phyloP scores from a whole-genome alignment of 2,797 vertebrate genomes.

The Saxicola maurus region DNA sequence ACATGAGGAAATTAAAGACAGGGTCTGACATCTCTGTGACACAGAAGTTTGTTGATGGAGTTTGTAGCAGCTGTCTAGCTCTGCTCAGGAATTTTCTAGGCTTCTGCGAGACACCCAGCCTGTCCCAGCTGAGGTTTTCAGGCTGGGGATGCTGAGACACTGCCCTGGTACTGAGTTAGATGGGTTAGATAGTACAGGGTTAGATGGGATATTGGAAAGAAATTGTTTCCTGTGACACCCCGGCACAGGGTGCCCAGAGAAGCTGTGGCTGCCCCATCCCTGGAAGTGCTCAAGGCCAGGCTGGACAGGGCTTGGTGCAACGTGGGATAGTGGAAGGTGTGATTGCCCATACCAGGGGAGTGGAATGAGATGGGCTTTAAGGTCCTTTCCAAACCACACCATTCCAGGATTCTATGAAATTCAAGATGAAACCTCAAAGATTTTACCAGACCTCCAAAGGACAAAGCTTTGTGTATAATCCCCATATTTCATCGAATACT shows the following conservation, averaged over 20 bases:
- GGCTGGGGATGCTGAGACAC: neutral
- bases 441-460: neutral
- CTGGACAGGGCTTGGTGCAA: neutral
- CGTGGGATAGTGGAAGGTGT: neutral
- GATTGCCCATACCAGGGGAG: neutral
- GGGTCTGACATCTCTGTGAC: accelerated
- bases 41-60: neutral
- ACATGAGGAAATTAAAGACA: neutral
- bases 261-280: neutral
- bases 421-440: neutral
- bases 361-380: neutral
- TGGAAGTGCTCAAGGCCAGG: neutral
- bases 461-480: neutral
- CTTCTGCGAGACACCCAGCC: neutral
- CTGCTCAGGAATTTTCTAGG: neutral
- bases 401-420: neutral
- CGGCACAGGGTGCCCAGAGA: neutral
- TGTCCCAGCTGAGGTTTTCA: neutral
- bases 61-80: neutral
- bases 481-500: neutral
- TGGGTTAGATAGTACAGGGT: too few species aligned
- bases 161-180: neutral
- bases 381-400: neutral
- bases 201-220: neutral
- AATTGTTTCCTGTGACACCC: neutral